phyloP scores from a whole-genome alignment of 2,113 vertebrate species.

The Oryzias melastigma region DNA sequence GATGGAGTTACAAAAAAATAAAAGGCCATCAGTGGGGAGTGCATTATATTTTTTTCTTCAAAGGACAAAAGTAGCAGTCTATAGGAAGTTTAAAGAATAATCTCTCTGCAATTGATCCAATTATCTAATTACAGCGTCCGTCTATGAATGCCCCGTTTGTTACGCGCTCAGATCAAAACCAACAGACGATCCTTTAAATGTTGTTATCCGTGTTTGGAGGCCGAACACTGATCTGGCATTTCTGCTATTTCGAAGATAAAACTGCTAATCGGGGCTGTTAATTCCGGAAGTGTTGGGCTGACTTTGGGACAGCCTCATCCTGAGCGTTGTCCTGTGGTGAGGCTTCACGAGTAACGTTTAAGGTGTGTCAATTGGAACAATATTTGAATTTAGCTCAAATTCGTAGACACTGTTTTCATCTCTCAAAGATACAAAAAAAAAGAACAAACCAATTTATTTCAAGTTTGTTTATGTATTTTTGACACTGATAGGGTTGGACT shows the following conservation, averaged over 20 bases:
- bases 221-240: constrained; percentile 27
- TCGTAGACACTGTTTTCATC: too few species aligned
- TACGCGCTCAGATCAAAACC: constrained; percentile 56
- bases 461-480: too few species aligned
- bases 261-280: too few species aligned
- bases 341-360: too few species aligned
- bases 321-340: too few species aligned
- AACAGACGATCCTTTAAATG: constrained; percentile 42
- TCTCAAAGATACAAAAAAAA: too few species aligned
- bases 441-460: too few species aligned
- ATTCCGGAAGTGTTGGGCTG: constrained; percentile 18
- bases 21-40: not conserved
- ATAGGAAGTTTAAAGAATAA: constrained; percentile 61
- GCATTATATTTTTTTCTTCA: not conserved
- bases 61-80: constrained; percentile 2
- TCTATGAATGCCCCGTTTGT: constrained; percentile 52
- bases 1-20: not conserved
- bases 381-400: too few species aligned
- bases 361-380: too few species aligned
- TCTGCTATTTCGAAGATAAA: constrained; percentile 52
- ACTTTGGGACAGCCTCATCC: constrained; percentile 47
- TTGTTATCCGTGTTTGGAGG: constrained; percentile 61
- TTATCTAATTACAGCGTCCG: constrained; percentile 62
- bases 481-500: too few species aligned
- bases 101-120: constrained; percentile 66